Evolutionary conservation across 2,797 vertebrate genomes (phyloP), one percentile per base, ranked within the genome.

Genomic region (Sebastes nivosus): DNA sequence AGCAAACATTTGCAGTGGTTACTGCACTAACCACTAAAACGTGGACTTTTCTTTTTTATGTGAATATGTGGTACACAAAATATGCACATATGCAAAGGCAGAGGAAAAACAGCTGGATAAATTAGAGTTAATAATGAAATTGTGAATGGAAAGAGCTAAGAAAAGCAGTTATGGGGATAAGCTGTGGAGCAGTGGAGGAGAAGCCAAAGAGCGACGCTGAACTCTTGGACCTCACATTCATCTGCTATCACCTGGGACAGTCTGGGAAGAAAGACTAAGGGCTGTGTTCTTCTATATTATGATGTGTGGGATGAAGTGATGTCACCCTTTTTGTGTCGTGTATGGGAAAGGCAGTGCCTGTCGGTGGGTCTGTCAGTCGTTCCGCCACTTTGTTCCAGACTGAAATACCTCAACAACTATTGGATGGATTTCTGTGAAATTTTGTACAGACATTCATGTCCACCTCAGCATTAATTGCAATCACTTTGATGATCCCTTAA

Each of bases 91-190:
- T 76, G 58, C 63, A 80, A 67, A 80, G 24, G 20, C 32, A 73
- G 24, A 58, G 24, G 32, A 67, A 72, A 84, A 63, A 77, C 52
- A 27, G 74, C 12, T 64, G 67, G 68, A 69, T 83, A 83, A 72
- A 87, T 79, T 81, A 73, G 8, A 80, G 68, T 38, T 89, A 90
- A 90, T 85, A 88, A 89, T 82, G 84, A 20, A 92, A 80, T 10
- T 64, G 60, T n/a, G 36, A 72, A 64, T 67, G 27, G 29, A 79
- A 85, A 87, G 24, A 79, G 72, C 65, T 73, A 82, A 72, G 75
- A 83, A 75, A 86, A 85, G 80, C 69, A 75, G 75, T 54, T 42
- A 29, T 55, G 24, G 52, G 54, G n/a, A 65, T 66, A 38, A 38
- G 68, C 71, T 58, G 30, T 74, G 42, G 42, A 52, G 46, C 18